Conservation (phyloP, 2,888 invertebrate genomes). For the Hydrotaea diabolus region DNA sequence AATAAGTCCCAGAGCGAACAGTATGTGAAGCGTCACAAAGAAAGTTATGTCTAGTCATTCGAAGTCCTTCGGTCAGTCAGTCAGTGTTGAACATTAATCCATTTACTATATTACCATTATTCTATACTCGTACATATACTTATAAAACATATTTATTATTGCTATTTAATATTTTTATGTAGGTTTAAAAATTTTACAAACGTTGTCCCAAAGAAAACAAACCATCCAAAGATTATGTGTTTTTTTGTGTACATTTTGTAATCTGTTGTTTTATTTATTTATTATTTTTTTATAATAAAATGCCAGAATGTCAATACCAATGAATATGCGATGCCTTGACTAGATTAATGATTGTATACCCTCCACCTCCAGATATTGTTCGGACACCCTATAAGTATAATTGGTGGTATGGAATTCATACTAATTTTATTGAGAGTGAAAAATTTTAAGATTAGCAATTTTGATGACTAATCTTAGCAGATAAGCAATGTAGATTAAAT, state of each 20-base stretch:
- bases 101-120: not conserved
- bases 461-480: too few relatives aligned
- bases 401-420: too few relatives aligned
- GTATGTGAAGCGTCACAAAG: conserved; percentile 76
- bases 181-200: conserved; percentile 15
- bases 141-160: conserved; percentile 14
- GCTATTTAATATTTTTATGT: conserved; percentile 18
- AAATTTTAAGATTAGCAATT: too few relatives aligned
- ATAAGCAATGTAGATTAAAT: too few relatives aligned
- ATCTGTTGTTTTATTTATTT: conserved; percentile 20
- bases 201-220: not conserved
- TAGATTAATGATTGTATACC: too few relatives aligned
- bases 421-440: too few relatives aligned
- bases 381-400: too few relatives aligned
- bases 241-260: conserved; percentile 9
- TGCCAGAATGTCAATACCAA: not conserved
- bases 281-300: conserved; percentile 25
- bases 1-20: conserved; percentile 79
- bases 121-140: not conserved
- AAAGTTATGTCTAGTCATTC: conserved; percentile 76
- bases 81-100: conserved; percentile 5
- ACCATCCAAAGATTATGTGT: not conserved
- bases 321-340: not conserved
- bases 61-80: not conserved
- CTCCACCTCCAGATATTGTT: too few relatives aligned